Conservation (phyloP, 2,113 vertebrate species). For the Eidolon helvum region DNA sequence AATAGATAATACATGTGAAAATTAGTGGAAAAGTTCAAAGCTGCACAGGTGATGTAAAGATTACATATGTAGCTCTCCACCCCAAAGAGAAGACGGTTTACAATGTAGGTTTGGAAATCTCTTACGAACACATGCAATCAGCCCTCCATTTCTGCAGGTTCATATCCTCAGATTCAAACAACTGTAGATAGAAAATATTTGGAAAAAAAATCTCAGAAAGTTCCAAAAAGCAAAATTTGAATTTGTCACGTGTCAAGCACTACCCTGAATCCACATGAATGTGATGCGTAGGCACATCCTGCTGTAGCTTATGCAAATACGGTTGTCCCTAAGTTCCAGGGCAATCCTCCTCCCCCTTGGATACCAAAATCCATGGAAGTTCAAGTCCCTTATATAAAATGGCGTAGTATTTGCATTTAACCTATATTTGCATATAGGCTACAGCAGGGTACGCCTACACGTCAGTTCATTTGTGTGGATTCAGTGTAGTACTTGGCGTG, state of each 20-base stretch:
- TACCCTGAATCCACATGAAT: neutral
- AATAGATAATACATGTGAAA: neutral
- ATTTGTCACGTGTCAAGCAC: neutral
- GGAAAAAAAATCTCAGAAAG: neutral
- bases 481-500: neutral
- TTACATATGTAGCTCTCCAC: neutral
- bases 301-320: neutral
- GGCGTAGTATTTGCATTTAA: neutral
- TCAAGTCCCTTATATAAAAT: neutral
- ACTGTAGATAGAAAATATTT: neutral
- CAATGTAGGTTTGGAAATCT: neutral
- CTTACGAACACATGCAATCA: neutral
- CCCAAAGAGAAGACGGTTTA: neutral
- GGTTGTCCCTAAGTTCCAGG: neutral
- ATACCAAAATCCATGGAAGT: neutral
- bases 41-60: neutral
- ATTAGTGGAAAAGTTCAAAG: neutral
- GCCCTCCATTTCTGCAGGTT: neutral
- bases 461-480: neutral
- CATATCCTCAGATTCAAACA: neutral
- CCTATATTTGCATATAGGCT: neutral
- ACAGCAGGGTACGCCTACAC: neutral
- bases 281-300: neutral
- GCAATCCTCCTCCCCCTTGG: neutral
- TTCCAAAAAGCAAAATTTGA: neutral